A percentile compares a stretch with the other conserved stretches of the same genome.
Conservation (phyloP, 2,113 vertebrate species). For the Ovis aries region ARS-UI_Ramb_v3.0 NC_056060.1:100701501-100702000, state of each 20-base stretch:
- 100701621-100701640: not conserved
- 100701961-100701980: not conserved
- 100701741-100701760: not conserved
- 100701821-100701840: not conserved
- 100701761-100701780: not conserved
- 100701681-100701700: not conserved
- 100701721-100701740: not conserved
- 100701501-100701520: too few relatives aligned
- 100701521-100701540: not conserved
- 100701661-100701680: not conserved
- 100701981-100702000: not conserved
- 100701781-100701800: not conserved
- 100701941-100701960: not conserved
- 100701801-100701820: not conserved
- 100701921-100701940: not conserved
- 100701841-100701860: not conserved
- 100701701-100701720: not conserved
- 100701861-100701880: not conserved
- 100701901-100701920: not conserved
- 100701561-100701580: too few relatives aligned
- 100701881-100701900: not conserved
- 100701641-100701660: not conserved
- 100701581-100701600: not conserved
- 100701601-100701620: not conserved
- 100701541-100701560: not conserved